Conservation (phyloP, 2,888 invertebrate species). For the Drosophila mulleri region DNA sequence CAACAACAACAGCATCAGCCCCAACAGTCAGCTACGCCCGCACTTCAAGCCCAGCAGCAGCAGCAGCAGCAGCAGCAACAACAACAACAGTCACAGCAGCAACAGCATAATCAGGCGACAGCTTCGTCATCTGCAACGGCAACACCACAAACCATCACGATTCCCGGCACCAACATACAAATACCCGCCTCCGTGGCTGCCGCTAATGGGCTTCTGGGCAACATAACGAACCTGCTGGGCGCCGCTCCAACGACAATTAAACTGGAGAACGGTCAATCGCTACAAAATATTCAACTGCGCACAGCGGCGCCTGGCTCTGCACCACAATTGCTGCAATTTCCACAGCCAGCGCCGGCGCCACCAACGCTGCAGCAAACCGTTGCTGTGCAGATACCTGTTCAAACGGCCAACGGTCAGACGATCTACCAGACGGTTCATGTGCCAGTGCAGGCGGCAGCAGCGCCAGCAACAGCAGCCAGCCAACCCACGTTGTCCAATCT, state of each 20-base stretch:
- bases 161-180: constrained; percentile 85
- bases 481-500: constrained; percentile 86
- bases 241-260: constrained; percentile 73
- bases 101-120: constrained; percentile 52
- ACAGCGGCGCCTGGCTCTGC: constrained; percentile 84
- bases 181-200: constrained; percentile 84
- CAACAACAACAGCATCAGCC: constrained; percentile 65
- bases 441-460: constrained; percentile 91
- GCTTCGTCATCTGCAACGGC: constrained; percentile 43
- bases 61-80: background rate
- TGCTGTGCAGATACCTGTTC: constrained; percentile 90
- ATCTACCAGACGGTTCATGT: constrained; percentile 98
- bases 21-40: constrained; percentile 27
- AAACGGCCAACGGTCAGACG: constrained; percentile 90
- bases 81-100: constrained; percentile 15
- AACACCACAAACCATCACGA: constrained; percentile 74
- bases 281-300: constrained; percentile 90
- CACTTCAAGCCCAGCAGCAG: constrained; percentile 51
- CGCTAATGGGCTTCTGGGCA: constrained; percentile 83
- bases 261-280: constrained; percentile 84
- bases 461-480: constrained; percentile 85
- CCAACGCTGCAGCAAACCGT: constrained; percentile 88
- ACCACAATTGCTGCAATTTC: constrained; percentile 85
- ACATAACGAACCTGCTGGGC: constrained; percentile 74
- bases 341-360: constrained; percentile 67